Base-by-base conservation (phyloP, 1,140 invertebrate genomes). In the Drosophila neocordata region DNA sequence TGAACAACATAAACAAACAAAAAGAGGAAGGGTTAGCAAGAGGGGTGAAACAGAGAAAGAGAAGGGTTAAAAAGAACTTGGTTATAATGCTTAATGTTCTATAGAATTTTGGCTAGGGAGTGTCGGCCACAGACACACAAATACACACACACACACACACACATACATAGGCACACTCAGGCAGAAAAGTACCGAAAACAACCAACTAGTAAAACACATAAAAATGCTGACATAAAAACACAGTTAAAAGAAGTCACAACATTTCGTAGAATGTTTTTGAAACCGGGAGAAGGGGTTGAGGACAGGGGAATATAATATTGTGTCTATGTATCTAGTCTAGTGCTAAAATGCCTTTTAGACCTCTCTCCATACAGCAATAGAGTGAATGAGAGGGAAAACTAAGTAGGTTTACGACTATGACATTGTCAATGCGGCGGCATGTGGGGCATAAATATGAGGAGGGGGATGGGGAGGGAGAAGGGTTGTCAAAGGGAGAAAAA, bases 171-270 rank as follows among this genome's bases (percentile, higher is more conserved):
- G n/a, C n/a, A n/a, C n/a, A n/a, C n/a, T n/a, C n/a, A n/a, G n/a
- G n/a, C n/a, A n/a, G n/a, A 62, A 74, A 37, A 62, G 74, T 61
- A 68, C 60, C 48, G 74, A 69, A 66, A 61, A 66, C 63, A 74
- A 73, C 41, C 15, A 48, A 48, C 41, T 48, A 75, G 64, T 65
- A 37, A 73, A 61, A 9, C 59, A 60, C 37, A 71, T 65, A 69
- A 88, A 61, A 87, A 68, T 70, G 64, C 77, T 79, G 75, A 87
- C 83, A 87, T 77, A 66, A 88, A 88, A 88, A 77, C 76, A 87
- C 79, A 78, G 83, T 87, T 87, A 79, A 69, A 61, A 74, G 64
- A 74, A 76, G 62, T 51, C 56, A 51, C 58, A 53, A 65, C 61
- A 63, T 59, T 53, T 52, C 31, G 41, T 48, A 48, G 41, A 44